Base-by-base conservation (phyloP, 2,113 vertebrate species). In the Bubo blakistoni region DNA sequence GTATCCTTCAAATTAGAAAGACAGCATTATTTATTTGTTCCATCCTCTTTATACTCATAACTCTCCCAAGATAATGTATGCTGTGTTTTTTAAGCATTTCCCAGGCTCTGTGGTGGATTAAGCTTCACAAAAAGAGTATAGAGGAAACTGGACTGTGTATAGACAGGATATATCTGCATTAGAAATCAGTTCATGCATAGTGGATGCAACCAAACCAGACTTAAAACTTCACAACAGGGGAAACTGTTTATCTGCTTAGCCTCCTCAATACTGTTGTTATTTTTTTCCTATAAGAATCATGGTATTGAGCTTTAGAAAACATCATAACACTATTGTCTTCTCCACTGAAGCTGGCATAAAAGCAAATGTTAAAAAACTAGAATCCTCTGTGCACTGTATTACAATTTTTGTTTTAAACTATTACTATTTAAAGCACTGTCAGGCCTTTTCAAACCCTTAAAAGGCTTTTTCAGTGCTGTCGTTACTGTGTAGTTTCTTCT, bases 401-500 rank as follows among this genome's bases (percentile, higher is more conserved):
- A 40, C 58, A 65, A 17, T 88, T 94, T 82, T 92, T 61, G 9
- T 66, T 92, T 78, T 70, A 40, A 74, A 36, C 49, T 80, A 51
- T 52, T 90, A 24, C 88, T 94, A 67, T 92, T 94, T 93, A 92
- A 97, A 95, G 92, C 32, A 71, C 85, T 82, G 80, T 38, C 85
- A 92, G 24, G 44, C 81, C 86, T 93, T 95, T 85, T 82, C 61
- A 93, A 76, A 81, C 73, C 65, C 54, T 94, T 95, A 57, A 88
- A 97, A 93, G 58, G 49, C 58, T 87, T 95, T 83, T 91, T 85
- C 72, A 81, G 34, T 82, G 36, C 81, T 95, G 72, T 92, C 2
- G 7, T 94, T 94, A 88, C 79, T 93, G 77, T 93, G 94, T 87
- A 90, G 82, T 96, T 95, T 95, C 88, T 85, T 89, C 91, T 81